phyloP scores from a whole-genome alignment of 1,140 invertebrate genomes.

The Trichonephila clavata region DNA sequence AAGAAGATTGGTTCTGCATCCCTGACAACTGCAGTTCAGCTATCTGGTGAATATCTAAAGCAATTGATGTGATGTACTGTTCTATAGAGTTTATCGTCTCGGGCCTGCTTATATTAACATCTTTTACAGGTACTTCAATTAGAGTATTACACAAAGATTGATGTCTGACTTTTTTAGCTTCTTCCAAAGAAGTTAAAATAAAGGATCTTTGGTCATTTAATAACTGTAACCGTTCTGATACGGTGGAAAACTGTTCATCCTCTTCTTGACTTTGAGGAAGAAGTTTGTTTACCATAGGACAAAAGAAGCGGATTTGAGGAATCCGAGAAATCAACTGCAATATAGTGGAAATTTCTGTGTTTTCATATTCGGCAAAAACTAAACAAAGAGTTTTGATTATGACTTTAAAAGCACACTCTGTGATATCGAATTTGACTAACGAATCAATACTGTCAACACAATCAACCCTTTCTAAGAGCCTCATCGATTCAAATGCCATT shows the following conservation, averaged over 20 bases:
- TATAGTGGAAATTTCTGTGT: background rate
- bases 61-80: slow-evolving; percentile 20
- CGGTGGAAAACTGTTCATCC: background rate
- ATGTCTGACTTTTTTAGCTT: slow-evolving; percentile 52
- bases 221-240: slow-evolving; percentile 34
- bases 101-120: slow-evolving; percentile 24
- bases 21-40: slow-evolving; percentile 44
- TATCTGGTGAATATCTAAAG: slow-evolving; percentile 11
- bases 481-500: slow-evolving; percentile 34
- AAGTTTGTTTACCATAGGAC: slow-evolving; percentile 44
- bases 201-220: background rate
- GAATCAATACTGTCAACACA: slow-evolving; percentile 29
- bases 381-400: slow-evolving; percentile 49
- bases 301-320: slow-evolving; percentile 54
- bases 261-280: slow-evolving; percentile 9
- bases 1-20: background rate
- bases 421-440: slow-evolving; percentile 40
- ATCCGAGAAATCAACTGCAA: slow-evolving; percentile 27
- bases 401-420: slow-evolving; percentile 45
- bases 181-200: background rate
- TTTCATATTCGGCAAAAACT: slow-evolving; percentile 31
- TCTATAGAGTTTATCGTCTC: background rate
- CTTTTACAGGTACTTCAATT: slow-evolving; percentile 68
- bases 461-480: slow-evolving; percentile 16
- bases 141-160: slow-evolving; percentile 42